These are phyloP conservation scores for Hermaeophaga mercurialis DNA, from an alignment of 2,888 invertebrate species.

Conservation along the genomic window DNA sequence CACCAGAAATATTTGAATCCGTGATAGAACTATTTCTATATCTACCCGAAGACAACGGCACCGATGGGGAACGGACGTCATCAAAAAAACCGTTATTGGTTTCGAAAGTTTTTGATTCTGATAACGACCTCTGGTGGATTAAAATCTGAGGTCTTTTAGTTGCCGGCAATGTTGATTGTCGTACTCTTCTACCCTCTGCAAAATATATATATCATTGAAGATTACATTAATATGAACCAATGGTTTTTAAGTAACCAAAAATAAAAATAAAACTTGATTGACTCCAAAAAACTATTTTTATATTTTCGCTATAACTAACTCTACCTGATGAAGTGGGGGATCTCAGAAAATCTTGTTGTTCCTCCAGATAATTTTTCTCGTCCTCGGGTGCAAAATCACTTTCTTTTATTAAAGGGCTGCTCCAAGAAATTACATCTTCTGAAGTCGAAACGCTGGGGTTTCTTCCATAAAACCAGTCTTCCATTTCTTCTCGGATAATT, in stretches of 20 bases:
- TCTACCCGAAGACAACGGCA: constrained; percentile 42
- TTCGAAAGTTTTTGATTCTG: constrained; percentile 73
- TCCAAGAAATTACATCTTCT: constrained; percentile 36
- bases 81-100: constrained; percentile 49
- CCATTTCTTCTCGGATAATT: constrained; percentile 69
- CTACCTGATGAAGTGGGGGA: constrained; percentile 41
- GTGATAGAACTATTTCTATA: constrained; percentile 62
- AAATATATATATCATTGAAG: constrained; percentile 6
- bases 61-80: constrained; percentile 39
- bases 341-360: constrained; percentile 35
- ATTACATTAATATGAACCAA: neutral
- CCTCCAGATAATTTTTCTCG: constrained; percentile 35
- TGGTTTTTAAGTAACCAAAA: too few species aligned
- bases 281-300: neutral
- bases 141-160: constrained; percentile 58
- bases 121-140: constrained; percentile 70
- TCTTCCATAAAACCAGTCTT: constrained; percentile 33
- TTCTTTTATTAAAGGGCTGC: constrained; percentile 32
- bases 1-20: constrained; percentile 83
- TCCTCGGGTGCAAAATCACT: constrained; percentile 37
- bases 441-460: constrained; percentile 37
- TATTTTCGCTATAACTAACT: too few species aligned
- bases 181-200: constrained; percentile 41
- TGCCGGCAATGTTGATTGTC: constrained; percentile 63
- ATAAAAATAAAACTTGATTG: neutral